Percentiles rank a stretch among this genome's conserved stretches.
Conservation (phyloP, 2,888 invertebrate species). For the Cryptocheilus praepositus region DNA sequence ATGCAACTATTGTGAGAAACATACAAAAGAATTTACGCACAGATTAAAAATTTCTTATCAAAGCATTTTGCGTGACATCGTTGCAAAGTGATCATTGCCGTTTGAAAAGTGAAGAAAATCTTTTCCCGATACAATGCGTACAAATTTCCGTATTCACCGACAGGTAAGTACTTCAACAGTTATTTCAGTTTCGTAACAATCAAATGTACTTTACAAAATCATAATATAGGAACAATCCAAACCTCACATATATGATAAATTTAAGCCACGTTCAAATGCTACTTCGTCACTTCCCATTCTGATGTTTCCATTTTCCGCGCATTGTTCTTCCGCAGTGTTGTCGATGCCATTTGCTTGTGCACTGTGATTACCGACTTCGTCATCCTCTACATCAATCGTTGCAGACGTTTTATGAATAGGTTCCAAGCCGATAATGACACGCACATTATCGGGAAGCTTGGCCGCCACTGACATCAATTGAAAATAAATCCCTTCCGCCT, state of each 20-base stretch:
- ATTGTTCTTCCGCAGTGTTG: conserved; percentile 65
- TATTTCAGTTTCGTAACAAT: not conserved
- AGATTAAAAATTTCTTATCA: conserved; percentile 10
- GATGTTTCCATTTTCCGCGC: conserved; percentile 68
- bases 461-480: conserved; percentile 85
- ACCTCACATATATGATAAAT: conserved; percentile 68
- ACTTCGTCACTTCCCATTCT: conserved; percentile 68
- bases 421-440: conserved; percentile 83
- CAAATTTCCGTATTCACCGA: no score
- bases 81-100: conserved; percentile 10
- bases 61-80: conserved; percentile 20
- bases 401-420: conserved; percentile 66
- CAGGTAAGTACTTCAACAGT: not conserved
- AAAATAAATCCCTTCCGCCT: conserved; percentile 94
- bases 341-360: conserved; percentile 72
- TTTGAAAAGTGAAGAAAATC: no score
- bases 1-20: conserved; percentile 16
- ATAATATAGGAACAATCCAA: conserved; percentile 50
- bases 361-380: conserved; percentile 55
- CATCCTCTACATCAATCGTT: conserved; percentile 49
- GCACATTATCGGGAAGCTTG: conserved; percentile 83
- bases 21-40: conserved; percentile 12
- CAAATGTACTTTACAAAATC: conserved; percentile 27
- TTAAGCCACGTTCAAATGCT: conserved; percentile 69
- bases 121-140: not conserved